These are phyloP conservation scores for Phalanger gymnotis DNA, from an alignment of 2,797 vertebrate genomes.

Conservation along the genomic window DNA sequence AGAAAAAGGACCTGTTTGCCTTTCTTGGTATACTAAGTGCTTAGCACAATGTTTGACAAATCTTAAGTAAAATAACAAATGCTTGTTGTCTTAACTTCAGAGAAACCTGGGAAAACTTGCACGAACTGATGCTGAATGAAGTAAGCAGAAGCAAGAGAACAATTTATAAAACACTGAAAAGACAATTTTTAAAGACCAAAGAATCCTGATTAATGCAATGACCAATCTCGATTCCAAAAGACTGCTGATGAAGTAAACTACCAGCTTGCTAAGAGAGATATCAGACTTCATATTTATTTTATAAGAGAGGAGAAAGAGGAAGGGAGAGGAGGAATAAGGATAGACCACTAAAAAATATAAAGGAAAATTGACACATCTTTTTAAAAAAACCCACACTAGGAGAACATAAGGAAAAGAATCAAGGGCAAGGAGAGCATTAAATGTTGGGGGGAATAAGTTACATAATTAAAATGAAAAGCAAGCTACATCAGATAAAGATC, in stretches of 20 bases:
- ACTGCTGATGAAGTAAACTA: neutral
- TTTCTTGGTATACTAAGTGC: neutral
- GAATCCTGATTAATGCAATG: neutral
- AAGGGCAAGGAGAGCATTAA: neutral
- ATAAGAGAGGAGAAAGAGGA: neutral
- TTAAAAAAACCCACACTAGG: neutral
- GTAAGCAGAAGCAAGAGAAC: neutral
- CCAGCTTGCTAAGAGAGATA: neutral
- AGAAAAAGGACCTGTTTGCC: neutral
- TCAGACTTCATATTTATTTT: neutral
- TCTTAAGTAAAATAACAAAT: neutral
- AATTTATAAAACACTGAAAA: neutral
- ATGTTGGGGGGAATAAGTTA: neutral
- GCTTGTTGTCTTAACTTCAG: neutral
- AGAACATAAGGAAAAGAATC: neutral
- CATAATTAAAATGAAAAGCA: neutral
- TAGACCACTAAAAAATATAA: neutral
- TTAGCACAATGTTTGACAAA: neutral
- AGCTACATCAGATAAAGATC: neutral
- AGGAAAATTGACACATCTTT: neutral
- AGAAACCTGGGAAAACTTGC: neutral
- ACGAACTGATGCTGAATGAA: neutral
- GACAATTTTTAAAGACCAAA: neutral
- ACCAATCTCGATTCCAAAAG: neutral
- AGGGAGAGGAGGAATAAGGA: neutral